Evolutionary conservation across 2,797 vertebrate genomes (phyloP).

Genomic region (Acridotheres tristis): DNA sequence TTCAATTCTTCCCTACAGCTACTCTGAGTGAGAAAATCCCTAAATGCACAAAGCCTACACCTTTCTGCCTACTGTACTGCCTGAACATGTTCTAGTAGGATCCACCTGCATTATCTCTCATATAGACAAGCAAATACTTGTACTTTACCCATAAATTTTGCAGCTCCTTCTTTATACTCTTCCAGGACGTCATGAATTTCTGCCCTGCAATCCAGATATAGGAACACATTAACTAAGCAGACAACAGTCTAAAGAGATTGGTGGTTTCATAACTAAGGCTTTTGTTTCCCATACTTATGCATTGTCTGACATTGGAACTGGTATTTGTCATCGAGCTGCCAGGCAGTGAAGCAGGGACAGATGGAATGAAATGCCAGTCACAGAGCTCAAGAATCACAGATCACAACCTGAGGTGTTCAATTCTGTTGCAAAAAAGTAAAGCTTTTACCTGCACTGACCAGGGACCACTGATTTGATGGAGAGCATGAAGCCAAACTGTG

Average conservation of each 20-base stretch:
- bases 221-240: neutral
- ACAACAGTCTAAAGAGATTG: neutral
- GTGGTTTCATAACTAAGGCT: neutral
- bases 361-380: neutral
- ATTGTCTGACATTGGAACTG: neutral
- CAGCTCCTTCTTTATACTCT: constrained; percentile 90
- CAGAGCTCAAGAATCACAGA: neutral
- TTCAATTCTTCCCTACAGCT: neutral
- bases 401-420: fast-evolving
- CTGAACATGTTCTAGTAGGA: neutral
- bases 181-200: constrained; percentile 92
- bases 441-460: neutral
- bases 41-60: neutral
- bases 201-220: constrained; percentile 77
- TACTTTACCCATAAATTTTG: constrained; percentile 90
- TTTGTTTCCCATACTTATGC: fast-evolving
- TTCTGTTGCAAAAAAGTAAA: neutral
- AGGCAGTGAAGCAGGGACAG: neutral
- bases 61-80: neutral
- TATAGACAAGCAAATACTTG: neutral
- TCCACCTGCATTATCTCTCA: neutral
- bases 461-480: neutral
- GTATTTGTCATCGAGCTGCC: neutral
- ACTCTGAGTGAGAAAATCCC: neutral
- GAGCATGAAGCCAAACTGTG: fast-evolving